Percentiles rank a stretch among this genome's conserved stretches.
Evolutionary conservation across 1,140 invertebrate genomes (phyloP).

Genomic region (Adoxophyes honmai): DNA sequence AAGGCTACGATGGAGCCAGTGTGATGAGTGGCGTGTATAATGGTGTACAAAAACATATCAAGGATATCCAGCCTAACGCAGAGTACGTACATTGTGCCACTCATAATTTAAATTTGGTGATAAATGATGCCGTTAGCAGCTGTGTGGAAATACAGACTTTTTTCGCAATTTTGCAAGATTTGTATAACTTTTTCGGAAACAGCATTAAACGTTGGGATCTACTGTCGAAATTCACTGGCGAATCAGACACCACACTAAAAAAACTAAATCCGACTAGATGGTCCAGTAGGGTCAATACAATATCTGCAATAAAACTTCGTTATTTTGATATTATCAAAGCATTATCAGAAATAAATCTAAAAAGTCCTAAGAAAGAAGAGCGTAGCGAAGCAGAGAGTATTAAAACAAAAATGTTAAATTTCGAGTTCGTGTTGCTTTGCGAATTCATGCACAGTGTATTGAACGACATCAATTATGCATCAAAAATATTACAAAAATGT

Average conservation of each 20-base stretch:
- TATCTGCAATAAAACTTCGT: constrained; percentile 28
- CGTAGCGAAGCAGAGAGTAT: too few relatives aligned
- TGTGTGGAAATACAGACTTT: constrained; percentile 30
- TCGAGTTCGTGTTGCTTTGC: too few relatives aligned
- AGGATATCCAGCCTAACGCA: constrained; percentile 30
- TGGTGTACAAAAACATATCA: constrained; percentile 32
- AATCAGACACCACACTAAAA: constrained; percentile 29
- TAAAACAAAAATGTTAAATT: too few relatives aligned
- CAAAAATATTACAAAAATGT: too few relatives aligned
- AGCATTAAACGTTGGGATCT: constrained; percentile 32
- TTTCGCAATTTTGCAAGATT: constrained; percentile 33
- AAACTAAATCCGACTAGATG: constrained; percentile 41
- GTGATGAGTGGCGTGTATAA: constrained; percentile 32
- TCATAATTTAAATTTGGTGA: constrained; percentile 20
- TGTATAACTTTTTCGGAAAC: constrained; percentile 31
- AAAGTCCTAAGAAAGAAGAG: too few relatives aligned
- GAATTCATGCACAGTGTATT: too few relatives aligned
- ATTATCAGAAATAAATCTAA: too few relatives aligned
- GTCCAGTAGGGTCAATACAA: constrained; percentile 35
- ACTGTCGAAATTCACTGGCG: constrained; percentile 16
- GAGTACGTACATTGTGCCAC: constrained; percentile 28
- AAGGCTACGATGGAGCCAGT: constrained; percentile 30
- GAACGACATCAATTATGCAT: too few relatives aligned
- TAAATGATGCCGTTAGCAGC: constrained; percentile 19
- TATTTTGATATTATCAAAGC: too few relatives aligned